phyloP scores from a whole-genome alignment of 2,888 invertebrate species.

The Pseudanteris insignis region DNA sequence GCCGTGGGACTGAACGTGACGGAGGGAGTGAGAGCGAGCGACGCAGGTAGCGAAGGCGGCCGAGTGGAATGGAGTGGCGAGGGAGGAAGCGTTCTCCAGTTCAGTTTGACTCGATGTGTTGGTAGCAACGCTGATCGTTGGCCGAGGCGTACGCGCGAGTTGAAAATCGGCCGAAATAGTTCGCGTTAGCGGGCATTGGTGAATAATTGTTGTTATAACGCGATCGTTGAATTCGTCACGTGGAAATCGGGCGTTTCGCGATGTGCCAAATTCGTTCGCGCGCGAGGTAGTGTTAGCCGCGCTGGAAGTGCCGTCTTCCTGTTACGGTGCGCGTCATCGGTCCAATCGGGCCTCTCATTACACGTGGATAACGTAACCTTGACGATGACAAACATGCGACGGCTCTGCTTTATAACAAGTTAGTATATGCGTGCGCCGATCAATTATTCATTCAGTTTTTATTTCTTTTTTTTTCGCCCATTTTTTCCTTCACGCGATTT shows the following conservation, averaged over 20 bases:
- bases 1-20: conserved; percentile 6
- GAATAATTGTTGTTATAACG: no score
- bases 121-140: conserved; percentile 37
- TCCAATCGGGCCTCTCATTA: no score
- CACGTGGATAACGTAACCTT: background rate
- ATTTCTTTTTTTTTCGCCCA: no score
- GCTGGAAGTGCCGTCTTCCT: background rate
- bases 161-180: conserved; percentile 4
- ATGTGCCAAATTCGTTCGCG: no score
- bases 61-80: conserved; percentile 29
- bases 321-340: background rate
- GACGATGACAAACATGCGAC: background rate
- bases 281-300: background rate
- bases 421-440: background rate
- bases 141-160: conserved; percentile 15
- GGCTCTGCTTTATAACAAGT: background rate
- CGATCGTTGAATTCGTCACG: no score
- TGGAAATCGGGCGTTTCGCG: no score
- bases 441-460: no score
- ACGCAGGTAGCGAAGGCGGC: conserved; percentile 28
- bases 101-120: conserved; percentile 36
- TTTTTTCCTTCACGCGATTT: no score
- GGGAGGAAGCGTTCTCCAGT: conserved; percentile 38
- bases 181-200: conserved; percentile 6
- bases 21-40: conserved; percentile 8